phyloP scores from a whole-genome alignment of 2,888 invertebrate genomes.

The Drosophila setosimentum region DNA sequence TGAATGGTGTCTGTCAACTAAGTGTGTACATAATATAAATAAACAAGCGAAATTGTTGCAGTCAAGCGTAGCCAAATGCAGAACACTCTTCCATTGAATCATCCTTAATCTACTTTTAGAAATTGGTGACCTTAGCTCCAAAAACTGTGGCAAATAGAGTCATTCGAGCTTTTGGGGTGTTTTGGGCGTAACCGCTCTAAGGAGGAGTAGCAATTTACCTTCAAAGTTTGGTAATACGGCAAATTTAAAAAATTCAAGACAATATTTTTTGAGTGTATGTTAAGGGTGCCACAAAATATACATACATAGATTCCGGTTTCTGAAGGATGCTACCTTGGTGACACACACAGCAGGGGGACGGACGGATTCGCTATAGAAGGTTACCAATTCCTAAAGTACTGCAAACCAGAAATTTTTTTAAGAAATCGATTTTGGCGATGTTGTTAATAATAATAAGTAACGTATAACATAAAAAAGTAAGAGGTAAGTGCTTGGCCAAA shows the following conservation, averaged over 20 bases:
- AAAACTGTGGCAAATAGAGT: neutral
- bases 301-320: no score
- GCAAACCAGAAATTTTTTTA: no score
- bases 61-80: neutral
- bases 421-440: no score
- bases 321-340: no score
- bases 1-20: neutral
- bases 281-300: no score
- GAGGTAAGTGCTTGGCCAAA: neutral
- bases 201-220: neutral
- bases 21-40: neutral
- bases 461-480: no score
- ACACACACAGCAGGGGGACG: no score
- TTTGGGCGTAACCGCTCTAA: neutral
- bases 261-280: no score
- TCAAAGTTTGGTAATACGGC: neutral
- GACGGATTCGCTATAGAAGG: no score
- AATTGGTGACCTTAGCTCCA: neutral
- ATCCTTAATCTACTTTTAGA: neutral
- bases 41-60: neutral
- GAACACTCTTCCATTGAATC: neutral
- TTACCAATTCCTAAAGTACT: no score
- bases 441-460: no score
- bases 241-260: no score
- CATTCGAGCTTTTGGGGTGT: neutral